Base-by-base conservation (phyloP, 1,140 invertebrate species). In the Pygmarrhopalites habei region DNA sequence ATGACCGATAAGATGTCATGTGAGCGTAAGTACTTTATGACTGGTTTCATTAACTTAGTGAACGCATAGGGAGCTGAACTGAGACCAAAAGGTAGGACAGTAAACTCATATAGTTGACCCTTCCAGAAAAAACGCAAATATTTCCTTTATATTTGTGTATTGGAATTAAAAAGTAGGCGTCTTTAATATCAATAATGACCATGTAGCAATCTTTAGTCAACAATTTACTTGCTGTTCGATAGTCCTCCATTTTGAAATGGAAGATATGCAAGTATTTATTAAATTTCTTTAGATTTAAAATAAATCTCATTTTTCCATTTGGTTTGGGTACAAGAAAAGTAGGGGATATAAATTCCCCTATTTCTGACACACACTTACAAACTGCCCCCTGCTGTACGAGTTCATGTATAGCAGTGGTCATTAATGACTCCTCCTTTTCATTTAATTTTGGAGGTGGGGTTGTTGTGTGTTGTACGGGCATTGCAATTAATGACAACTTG, bases 181-280 rank as follows among this genome's bases (percentile, higher is more conserved):
- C 66, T 19, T 60, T 55, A 14, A 67, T 21, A 44, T 67, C 66
- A 15, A 67, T 29, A 1, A 28, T 52, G 1, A 43, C 49, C 57
- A 67, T 57, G 21, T 21, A 64, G 49, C 30, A 26, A 29, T 44
- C 58, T 39, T 64, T 44, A 12, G 28, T 39, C 4, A 67, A 10
- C 21, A 67, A 30, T 15, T 58, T 41, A 21, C 29, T 25, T 0
- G 44, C 61, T 10, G 29, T 60, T 19, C 62, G 26, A 23, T 23
- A 25, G 25, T 58, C 58, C 43, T 67, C 58, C 62, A 67, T 64
- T 58, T 67, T 67, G 32, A 67, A 67, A 41, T 67, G 61, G 15
- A 21, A 21, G 19, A 1, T 17, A 1, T 53, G 25, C 5, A 67
- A 21, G 32, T 21, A 62, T 21, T 30, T n/a, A 43, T 64, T 64